Conservation (phyloP, 2,797 vertebrate genomes). For the Pagetopsis macropterus region DNA sequence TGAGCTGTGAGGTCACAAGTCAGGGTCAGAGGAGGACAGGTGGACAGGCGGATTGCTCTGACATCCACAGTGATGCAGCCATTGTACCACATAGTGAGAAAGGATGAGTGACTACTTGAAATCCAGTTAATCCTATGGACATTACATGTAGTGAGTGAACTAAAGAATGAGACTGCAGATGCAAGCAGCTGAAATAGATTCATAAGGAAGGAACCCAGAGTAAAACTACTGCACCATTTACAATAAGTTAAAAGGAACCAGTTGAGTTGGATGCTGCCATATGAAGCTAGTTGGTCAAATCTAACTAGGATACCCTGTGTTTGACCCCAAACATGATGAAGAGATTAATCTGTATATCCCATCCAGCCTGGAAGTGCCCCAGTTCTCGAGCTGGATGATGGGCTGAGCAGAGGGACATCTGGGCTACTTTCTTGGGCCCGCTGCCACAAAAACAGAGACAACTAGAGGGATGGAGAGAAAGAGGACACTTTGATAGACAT, state of each 20-base stretch:
- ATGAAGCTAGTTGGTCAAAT: background rate
- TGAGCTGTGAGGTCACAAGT: constrained; percentile 5
- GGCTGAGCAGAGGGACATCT: background rate
- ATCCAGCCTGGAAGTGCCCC: background rate
- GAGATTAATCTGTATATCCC: background rate
- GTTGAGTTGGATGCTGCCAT: background rate
- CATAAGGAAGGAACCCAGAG: background rate
- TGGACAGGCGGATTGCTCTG: background rate
- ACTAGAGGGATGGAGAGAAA: background rate
- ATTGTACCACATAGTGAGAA: background rate
- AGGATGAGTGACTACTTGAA: background rate
- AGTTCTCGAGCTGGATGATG: background rate
- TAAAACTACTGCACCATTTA: background rate
- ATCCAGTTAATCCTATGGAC: background rate
- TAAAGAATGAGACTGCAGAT: background rate
- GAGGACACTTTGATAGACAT: background rate
- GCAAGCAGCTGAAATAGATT: background rate
- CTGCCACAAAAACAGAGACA: background rate
- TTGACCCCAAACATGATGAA: background rate
- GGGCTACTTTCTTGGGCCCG: background rate
- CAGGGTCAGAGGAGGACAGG: background rate
- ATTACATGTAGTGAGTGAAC: background rate
- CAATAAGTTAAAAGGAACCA: background rate
- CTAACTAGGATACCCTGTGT: background rate
- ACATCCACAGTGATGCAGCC: background rate